Base-by-base conservation (phyloP, 2,888 invertebrate species). In the Altica lythri region DNA sequence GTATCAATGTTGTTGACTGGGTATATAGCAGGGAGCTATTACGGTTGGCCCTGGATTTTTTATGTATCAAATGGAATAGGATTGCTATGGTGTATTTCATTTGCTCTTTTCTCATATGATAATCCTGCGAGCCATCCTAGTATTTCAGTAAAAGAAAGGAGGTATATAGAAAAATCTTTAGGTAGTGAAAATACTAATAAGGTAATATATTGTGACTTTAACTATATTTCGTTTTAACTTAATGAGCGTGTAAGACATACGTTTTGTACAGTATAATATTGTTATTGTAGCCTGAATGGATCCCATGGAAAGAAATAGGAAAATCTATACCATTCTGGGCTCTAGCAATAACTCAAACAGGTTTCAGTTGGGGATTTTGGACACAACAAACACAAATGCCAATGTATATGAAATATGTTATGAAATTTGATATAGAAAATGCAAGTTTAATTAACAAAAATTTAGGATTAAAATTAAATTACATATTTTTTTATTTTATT, bases 351-450 rank as follows among this genome's bases (percentile, higher is more conserved):
- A 84, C 86, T 0, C 90, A 92, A 68, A 83, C 85, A 60, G 85
- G 88, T 0, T 88, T 91, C 63, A 85, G 83, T 66, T 88, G 91
- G 83, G 92, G 91, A 16, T 91, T 89, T 76, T 91, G 90, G 88
- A 90, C 90, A 19, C 77, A 92, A 13, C 79, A 91, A 1, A 90
- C 91, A 0, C 87, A 92, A 72, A 86, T 90, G 68, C 92, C 92
- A 0, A 83, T 86, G 0, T 92, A 90, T 70, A 86, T 92, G 84
- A 83, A 82, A 63, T 81, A 83, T 32, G 85, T 90, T 2, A 79
- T 92, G 1, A 78, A 81, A 45, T 88, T 85, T 63, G 80, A 91
- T 49, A 86, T 92, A 16, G 83, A 86, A 72, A 77, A 82, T 60
- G 89, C 89, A 63, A 67, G 69, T 34, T 34, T 5, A 27, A 27